Percentiles rank a stretch among this genome's conserved stretches.
Evolutionary conservation across 1,140 invertebrate species (phyloP).

Genomic region (Microvelia longipes): DNA sequence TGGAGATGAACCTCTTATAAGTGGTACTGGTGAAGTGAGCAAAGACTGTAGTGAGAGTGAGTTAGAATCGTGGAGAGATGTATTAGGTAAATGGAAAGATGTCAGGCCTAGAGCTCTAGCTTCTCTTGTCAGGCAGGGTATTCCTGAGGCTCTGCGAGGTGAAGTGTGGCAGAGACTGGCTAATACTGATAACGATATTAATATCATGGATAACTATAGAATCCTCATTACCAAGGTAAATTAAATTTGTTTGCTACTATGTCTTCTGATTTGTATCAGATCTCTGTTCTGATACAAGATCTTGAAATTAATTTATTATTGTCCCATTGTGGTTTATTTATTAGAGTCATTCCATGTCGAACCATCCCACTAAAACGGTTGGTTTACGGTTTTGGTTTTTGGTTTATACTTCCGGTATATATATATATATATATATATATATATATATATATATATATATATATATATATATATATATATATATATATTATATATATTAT

Average conservation of each 20-base stretch:
- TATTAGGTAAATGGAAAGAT: slow-evolving; percentile 65
- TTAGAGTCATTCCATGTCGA: no score
- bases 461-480: no score
- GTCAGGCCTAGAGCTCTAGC: slow-evolving; percentile 62
- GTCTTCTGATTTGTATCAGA: background rate
- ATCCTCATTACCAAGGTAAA: slow-evolving; percentile 76
- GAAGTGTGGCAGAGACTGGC: slow-evolving; percentile 95
- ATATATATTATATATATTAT: no score
- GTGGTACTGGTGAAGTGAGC: slow-evolving; percentile 88
- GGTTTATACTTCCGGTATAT: no score
- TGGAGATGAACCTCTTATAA: slow-evolving; percentile 88
- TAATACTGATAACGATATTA: slow-evolving; percentile 61
- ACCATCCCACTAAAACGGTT: no score
- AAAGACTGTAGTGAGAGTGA: slow-evolving; percentile 90
- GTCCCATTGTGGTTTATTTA: no score
- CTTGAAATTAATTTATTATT: no score
- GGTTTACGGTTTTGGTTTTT: no score
- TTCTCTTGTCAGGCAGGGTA: slow-evolving; percentile 66
- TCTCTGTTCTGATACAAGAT: no score
- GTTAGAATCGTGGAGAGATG: slow-evolving; percentile 80
- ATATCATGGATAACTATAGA: slow-evolving; percentile 83
- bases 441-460: no score
- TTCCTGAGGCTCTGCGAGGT: slow-evolving; percentile 88
- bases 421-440: no score
- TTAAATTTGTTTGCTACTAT: slow-evolving; percentile 1